Evolutionary conservation across 2,888 invertebrate genomes (phyloP), one percentile per base, ranked within the genome.

Genomic region (Chymomyza procnemis): DNA sequence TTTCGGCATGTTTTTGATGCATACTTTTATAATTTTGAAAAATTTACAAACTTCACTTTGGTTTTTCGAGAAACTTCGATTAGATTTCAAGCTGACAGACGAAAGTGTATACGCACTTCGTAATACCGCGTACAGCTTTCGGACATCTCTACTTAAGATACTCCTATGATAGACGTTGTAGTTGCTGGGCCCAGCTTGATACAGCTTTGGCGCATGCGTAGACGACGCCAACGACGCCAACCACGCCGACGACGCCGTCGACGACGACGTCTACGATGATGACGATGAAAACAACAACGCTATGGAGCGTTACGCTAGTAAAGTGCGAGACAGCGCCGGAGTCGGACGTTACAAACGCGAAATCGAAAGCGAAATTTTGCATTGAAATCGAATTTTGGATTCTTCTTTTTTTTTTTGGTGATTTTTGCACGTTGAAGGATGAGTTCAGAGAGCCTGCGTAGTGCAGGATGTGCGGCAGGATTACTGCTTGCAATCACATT

Each of bases 251-350:
- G n/a, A n/a, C n/a, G n/a, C n/a, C n/a, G n/a, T n/a, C n/a, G n/a
- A n/a, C n/a, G n/a, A n/a, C n/a, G n/a, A n/a, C n/a, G n/a, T n/a
- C n/a, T n/a, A n/a, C n/a, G n/a, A n/a, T n/a, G n/a, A n/a, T n/a
- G 19, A 52, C 21, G 22, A 85, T 62, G 83, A 79, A 66, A 22
- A 19, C 21, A 22, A 16, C 54, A 54, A 21, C 54, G 22, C 22
- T 12, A 54, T 14, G 14, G 21, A 19, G 54, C 54, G 2, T 21
- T 54, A 19, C 22, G 54, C 21, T 77, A 81, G 81, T 81, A 70
- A 81, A 81, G 87, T 81, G 87, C 87, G 85, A 81, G 87, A 75
- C 87, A 73, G 70, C 81, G 73, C 67, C 69, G 71, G 72, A 87
- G 77, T 69, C 81, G 80, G 87, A 87, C 81, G 80, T 83, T 67